A percentile compares a stretch with the other conserved stretches of the same genome.
Conservation (phyloP, 2,888 invertebrate genomes). For the Sericinus montela region DNA sequence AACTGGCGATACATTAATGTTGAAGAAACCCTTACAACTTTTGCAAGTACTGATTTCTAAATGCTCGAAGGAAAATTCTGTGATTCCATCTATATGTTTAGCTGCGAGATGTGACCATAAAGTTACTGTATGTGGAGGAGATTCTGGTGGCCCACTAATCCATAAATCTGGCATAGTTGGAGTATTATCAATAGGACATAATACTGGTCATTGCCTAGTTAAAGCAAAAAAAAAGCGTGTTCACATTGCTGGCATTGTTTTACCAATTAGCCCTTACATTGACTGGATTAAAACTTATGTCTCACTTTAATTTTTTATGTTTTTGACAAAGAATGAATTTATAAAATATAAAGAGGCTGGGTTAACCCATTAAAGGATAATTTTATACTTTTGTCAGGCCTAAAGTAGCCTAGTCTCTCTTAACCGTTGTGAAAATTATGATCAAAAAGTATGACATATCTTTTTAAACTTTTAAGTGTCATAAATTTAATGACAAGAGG, state of each 20-base stretch:
- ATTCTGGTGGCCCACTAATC: conserved; percentile 11
- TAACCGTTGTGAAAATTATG: no score
- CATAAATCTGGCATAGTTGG: conserved; percentile 8
- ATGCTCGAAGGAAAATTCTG: neutral
- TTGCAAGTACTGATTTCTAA: conserved; percentile 1
- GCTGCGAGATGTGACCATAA: neutral
- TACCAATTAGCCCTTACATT: neutral
- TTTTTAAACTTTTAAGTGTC: no score
- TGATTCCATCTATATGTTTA: neutral
- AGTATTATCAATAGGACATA: neutral
- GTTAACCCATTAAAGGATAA: no score
- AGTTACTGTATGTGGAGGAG: neutral
- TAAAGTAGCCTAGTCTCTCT: no score
- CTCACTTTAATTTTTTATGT: neutral
- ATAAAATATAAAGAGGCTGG: no score
- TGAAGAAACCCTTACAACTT: conserved; percentile 9
- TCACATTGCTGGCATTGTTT: neutral
- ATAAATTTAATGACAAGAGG: no score
- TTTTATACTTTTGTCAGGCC: no score
- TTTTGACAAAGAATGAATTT: no score
- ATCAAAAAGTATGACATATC: no score
- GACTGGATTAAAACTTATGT: conserved; percentile 10
- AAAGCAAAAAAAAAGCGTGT: neutral
- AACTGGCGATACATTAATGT: neutral
- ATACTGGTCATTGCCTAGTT: neutral